Conservation (phyloP, 2,797 vertebrate genomes). For the Syngnathus rostellatus region DNA sequence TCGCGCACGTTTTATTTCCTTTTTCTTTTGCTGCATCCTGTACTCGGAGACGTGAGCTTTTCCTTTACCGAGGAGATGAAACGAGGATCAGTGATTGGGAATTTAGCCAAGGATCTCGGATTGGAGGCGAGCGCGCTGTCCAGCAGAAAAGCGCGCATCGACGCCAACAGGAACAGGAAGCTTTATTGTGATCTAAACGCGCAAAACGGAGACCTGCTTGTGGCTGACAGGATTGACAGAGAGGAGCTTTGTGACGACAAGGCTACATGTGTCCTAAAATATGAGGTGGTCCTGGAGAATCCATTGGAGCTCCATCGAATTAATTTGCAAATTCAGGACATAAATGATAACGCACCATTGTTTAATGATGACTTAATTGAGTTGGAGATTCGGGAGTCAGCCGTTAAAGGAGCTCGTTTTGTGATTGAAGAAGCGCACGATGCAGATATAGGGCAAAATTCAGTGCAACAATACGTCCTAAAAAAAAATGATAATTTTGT, state of each 20-base stretch:
- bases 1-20: constrained; percentile 11
- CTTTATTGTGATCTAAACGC: constrained; percentile 44
- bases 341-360: constrained; percentile 72
- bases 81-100: constrained; percentile 33
- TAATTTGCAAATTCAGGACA: constrained; percentile 65
- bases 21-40: constrained; percentile 13
- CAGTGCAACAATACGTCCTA: constrained; percentile 36
- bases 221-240: constrained; percentile 56
- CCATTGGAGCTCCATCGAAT: constrained; percentile 60
- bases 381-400: constrained; percentile 41
- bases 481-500: constrained; percentile 32
- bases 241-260: constrained; percentile 58
- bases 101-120: constrained; percentile 53
- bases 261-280: constrained; percentile 51
- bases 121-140: constrained; percentile 32
- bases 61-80: constrained; percentile 43
- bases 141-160: constrained; percentile 43
- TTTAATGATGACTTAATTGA: constrained; percentile 56
- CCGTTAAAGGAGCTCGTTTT: constrained; percentile 42
- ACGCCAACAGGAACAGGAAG: constrained; percentile 26
- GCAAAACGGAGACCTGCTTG: constrained; percentile 51
- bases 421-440: constrained; percentile 58
- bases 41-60: constrained; percentile 45
- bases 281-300: constrained; percentile 69
- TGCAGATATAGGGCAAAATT: constrained; percentile 61